phyloP scores from a whole-genome alignment of 2,797 vertebrate species.

The Toxotes lorentzi region DNA sequence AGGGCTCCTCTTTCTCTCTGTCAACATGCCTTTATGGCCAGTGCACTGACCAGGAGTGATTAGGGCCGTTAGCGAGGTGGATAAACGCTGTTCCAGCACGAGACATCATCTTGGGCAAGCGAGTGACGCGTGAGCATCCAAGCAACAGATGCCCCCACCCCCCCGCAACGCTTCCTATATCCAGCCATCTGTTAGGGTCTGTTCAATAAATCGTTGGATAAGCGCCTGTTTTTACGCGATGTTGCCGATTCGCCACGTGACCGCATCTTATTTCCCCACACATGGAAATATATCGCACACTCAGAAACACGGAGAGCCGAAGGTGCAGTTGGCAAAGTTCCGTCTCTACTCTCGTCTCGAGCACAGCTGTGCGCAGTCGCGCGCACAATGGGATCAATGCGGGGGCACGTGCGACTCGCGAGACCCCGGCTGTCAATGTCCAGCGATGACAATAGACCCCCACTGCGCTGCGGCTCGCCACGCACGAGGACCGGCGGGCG shows the following conservation, averaged over 20 bases:
- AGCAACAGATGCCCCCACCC: slow-evolving; percentile 82
- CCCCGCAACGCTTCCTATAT: slow-evolving; percentile 61
- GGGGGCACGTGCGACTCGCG: slow-evolving; percentile 85
- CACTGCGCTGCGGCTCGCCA: slow-evolving; percentile 72
- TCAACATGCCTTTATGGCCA: slow-evolving; percentile 57
- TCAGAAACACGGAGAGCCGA: slow-evolving; percentile 19
- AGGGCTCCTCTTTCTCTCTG: slow-evolving; percentile 24
- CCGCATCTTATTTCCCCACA: slow-evolving; percentile 24
- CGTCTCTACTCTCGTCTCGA: slow-evolving; percentile 38
- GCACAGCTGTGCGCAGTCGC: slow-evolving; percentile 80
- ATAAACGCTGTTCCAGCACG: slow-evolving; percentile 82
- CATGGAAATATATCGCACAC: slow-evolving; percentile 12
- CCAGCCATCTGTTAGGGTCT: slow-evolving; percentile 81
- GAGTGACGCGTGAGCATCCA: slow-evolving; percentile 80
- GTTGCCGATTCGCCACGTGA: slow-evolving; percentile 63
- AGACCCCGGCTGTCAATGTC: slow-evolving; percentile 79
- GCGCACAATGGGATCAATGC: slow-evolving; percentile 85
- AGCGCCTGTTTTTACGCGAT: slow-evolving; percentile 63
- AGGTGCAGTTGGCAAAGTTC: slow-evolving; percentile 55
- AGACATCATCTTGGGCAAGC: slow-evolving; percentile 73
- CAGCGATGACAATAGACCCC: slow-evolving; percentile 77
- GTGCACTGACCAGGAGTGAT: slow-evolving; percentile 64
- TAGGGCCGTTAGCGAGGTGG: slow-evolving; percentile 68
- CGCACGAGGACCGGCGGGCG: slow-evolving; percentile 67
- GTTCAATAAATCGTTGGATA: slow-evolving; percentile 78